Base-by-base conservation (phyloP, 2,113 vertebrate species). In the Aptenodytes forsteri region DNA sequence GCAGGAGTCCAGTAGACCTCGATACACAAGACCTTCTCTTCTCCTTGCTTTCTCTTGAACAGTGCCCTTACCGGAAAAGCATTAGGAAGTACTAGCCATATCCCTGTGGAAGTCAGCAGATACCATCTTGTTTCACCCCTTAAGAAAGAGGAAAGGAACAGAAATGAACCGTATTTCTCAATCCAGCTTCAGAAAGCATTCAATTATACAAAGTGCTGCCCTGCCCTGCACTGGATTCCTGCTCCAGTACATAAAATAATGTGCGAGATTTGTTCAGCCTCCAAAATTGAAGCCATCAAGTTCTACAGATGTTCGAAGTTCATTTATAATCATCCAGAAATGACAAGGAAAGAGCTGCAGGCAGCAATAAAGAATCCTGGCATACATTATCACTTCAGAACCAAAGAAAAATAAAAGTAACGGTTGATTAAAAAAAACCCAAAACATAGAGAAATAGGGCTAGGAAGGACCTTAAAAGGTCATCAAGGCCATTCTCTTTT, bases 281-380 rank as follows among this genome's bases (percentile, higher is more conserved):
- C 80, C 89, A 91, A 92, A 95, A 71, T 17, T 79, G 52, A 92
- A 96, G 90, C 78, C n/a, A 82, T 82, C 70, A 21, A 59, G 27
- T 52, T 49, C 76, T 87, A 79, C 86, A 94, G 77, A 94, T 84
- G 44, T 23, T 82, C 56, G 49, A 85, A 95, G 40, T 72, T 92
- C 72, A 79, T 89, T 46, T 87, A 54, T 73, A 76, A 67, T 75
- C 64, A 59, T 79, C 52, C 71, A 86, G 69, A 92, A 92, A 84
- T 52, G 23, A 92, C 77, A 95, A 87, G 50, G 21, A 89, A 90
- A 86, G 32, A 82, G 50, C 47, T 81, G 42, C 16, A 65, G 61
- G 73, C 87, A 72, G 46, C 69, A 75, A 29, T 71, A 52, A 87
- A 76, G 6, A 72, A 90, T 82, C 47, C 36, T 3, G 0, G 26